Evolutionary conservation across 1,140 invertebrate species (phyloP).

Genomic region (Bombus superbus): DNA sequence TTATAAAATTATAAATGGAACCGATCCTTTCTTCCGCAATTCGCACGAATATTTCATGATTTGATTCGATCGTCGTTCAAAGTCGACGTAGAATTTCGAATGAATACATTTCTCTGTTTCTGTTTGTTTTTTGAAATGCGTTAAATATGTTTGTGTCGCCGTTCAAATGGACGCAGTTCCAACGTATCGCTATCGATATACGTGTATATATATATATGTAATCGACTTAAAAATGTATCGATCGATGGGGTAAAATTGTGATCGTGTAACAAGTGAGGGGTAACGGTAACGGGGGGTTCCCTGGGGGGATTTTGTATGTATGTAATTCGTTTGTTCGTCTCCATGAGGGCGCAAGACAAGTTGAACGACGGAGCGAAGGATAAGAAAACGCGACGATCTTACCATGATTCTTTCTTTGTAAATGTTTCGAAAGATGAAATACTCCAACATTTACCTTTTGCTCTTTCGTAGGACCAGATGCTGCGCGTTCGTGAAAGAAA

Average conservation of each 20-base stretch:
- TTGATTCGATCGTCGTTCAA: neutral
- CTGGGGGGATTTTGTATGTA: neutral
- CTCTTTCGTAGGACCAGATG: conserved; percentile 89
- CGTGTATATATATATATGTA: no score
- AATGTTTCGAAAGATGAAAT: conserved; percentile 24
- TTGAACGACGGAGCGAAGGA: conserved; percentile 22
- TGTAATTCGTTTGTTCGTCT: neutral
- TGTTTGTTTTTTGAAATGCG: neutral
- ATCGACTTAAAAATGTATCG: neutral
- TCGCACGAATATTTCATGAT: neutral
- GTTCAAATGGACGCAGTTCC: neutral
- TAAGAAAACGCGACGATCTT: conserved; percentile 60
- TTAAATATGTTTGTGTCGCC: neutral
- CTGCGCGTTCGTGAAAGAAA: conserved; percentile 88
- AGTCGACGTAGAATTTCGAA: neutral
- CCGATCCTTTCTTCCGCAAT: neutral
- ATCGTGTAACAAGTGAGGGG: neutral
- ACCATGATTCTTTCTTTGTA: conserved; percentile 50
- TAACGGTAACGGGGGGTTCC: neutral
- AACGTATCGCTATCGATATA: neutral
- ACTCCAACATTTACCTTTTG: conserved; percentile 88
- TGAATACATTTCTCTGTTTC: neutral
- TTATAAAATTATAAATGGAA: neutral
- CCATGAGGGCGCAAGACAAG: conserved; percentile 6
- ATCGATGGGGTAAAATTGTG: neutral